Conservation (phyloP, 2,113 vertebrate genomes). For the Casuarius casuarius region DNA sequence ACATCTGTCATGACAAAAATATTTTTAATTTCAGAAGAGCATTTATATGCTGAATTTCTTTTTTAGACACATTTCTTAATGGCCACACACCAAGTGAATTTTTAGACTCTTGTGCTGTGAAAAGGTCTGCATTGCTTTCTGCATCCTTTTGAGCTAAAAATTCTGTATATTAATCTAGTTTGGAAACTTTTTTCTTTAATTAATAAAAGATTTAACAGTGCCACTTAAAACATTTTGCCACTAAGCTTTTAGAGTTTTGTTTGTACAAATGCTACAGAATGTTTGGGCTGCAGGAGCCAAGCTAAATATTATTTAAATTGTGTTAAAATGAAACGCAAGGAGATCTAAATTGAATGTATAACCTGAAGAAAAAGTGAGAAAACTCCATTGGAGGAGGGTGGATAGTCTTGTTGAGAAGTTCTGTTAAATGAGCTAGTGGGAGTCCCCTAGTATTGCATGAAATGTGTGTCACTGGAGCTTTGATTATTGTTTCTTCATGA, state of each 20-base stretch:
- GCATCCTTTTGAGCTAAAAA: not conserved
- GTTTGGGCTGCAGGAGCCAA: slow-evolving; percentile 36
- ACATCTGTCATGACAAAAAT: not conserved
- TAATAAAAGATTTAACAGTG: slow-evolving; percentile 17
- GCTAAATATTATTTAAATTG: slow-evolving; percentile 56
- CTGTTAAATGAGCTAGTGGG: not conserved
- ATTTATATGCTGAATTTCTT: not conserved
- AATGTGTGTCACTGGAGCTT: not conserved
- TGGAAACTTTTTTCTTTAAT: slow-evolving; percentile 20
- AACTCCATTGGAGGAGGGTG: not conserved
- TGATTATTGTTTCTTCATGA: not conserved
- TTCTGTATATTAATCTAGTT: not conserved
- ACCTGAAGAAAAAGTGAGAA: not conserved
- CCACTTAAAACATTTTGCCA: slow-evolving; percentile 37
- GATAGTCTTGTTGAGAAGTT: not conserved
- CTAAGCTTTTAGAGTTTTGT: slow-evolving; percentile 3
- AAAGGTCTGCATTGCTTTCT: not conserved
- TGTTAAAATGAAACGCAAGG: slow-evolving; percentile 31
- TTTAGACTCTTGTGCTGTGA: not conserved
- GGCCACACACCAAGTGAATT: not conserved
- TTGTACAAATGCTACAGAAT: slow-evolving; percentile 44
- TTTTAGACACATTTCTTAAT: not conserved
- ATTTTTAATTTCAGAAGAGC: not conserved
- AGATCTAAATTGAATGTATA: not conserved
- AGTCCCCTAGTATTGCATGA: not conserved